Evolutionary conservation across 2,113 vertebrate species (phyloP).

Genomic region (Apteryx mantelli): DNA sequence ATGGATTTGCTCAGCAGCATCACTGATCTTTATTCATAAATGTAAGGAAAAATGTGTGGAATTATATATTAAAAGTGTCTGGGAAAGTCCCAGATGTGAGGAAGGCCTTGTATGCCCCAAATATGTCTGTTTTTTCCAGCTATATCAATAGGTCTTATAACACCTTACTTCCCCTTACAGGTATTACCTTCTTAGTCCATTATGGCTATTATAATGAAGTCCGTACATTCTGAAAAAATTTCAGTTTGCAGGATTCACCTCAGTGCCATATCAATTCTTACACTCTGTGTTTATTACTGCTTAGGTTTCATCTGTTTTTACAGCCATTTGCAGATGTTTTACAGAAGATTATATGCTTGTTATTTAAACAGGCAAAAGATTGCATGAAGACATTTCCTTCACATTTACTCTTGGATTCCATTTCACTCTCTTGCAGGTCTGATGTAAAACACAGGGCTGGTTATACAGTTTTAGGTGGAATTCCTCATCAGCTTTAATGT

Average conservation of each 20-base stretch:
- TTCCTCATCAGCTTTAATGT: neutral
- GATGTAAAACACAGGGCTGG: neutral
- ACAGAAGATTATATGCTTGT: neutral
- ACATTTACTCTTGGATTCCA: neutral
- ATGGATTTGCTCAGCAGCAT: neutral
- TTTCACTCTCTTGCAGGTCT: neutral
- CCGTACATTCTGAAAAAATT: neutral
- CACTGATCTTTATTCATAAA: neutral
- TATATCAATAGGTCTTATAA: neutral
- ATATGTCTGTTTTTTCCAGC: neutral
- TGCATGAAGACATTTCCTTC: neutral
- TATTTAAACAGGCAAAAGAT: neutral
- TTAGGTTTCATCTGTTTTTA: neutral
- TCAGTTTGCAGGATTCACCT: neutral
- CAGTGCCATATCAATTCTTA: neutral
- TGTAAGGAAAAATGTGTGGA: neutral
- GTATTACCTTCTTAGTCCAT: neutral
- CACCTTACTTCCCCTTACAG: neutral
- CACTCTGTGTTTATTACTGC: neutral
- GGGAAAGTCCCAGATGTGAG: neutral
- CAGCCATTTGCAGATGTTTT: neutral
- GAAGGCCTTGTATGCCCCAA: neutral
- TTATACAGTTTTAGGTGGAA: neutral
- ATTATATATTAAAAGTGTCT: neutral
- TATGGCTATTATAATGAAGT: neutral